phyloP scores from a whole-genome alignment of 37 sponge, comb jelly and placozoan species.

The Cliona cf. orientalis region DNA sequence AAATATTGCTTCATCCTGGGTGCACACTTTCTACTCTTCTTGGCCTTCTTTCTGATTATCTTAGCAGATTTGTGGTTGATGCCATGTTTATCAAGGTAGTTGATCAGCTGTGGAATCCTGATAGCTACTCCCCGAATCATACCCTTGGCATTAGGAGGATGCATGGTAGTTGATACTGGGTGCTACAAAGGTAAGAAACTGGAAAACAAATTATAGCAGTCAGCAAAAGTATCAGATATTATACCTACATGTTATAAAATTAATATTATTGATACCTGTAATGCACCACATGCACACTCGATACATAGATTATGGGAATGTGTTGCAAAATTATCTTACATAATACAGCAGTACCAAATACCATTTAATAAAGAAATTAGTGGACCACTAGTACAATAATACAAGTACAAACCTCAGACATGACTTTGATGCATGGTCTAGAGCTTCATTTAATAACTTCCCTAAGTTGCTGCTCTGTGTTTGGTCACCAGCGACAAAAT shows the following conservation, averaged over 20 bases:
- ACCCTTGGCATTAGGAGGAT: neutral
- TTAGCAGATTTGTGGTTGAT: neutral
- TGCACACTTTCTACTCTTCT: neutral
- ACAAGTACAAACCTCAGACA: neutral
- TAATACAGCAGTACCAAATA: no score
- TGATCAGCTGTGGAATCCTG: neutral
- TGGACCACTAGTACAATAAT: neutral
- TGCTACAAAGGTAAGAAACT: constrained; percentile 14
- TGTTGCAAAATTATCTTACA: no score
- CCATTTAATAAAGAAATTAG: neutral
- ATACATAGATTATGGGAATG: no score
- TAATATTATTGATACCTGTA: no score
- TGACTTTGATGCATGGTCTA: neutral
- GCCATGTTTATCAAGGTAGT: neutral
- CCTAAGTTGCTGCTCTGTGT: neutral
- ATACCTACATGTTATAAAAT: neutral
- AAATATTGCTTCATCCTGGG: neutral
- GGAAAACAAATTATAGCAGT: neutral
- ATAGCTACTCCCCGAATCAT: constrained; percentile 5
- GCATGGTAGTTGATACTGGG: constrained; percentile 2
- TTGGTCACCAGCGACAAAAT: neutral
- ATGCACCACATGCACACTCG: no score
- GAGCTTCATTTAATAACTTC: neutral
- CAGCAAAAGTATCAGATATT: neutral
- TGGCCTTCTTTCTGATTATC: neutral